Evolutionary conservation across 2,888 invertebrate species (phyloP), one percentile per base, ranked within the genome.

Genomic region (Chrysotoxum bicinctum): DNA sequence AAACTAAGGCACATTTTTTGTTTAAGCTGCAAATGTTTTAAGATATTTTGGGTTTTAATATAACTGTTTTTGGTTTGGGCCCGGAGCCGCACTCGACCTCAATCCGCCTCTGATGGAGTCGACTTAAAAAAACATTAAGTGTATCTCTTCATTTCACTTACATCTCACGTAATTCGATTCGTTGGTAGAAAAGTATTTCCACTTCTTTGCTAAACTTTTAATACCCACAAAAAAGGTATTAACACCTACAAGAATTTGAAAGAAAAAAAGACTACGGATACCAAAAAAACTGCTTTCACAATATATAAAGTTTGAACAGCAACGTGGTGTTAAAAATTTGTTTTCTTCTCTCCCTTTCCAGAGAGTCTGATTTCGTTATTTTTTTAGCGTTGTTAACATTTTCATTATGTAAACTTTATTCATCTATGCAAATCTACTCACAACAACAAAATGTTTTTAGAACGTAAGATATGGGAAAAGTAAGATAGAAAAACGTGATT

Each of bases 341-440:
- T 48, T 8, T 26, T 40, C 30, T 21, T 23, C 43, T n/a, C 16
- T 10, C 54, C 32, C 35, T 16, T 32, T 30, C 10, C 26, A 30
- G 12, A 26, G 14, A 37, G 19, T 52, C 21, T 45, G 60, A 30
- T 10, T 26, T 40, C 12, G 37, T 37, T n/a, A n/a, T n/a, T 50
- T 23, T 14, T 50, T 48, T 45, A 58, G 50, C 54, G 56, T 60
- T 66, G 85, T 77, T 85, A 85, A 85, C 81, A 76, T 85, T 85
- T 85, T 85, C 85, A 81, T 85, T 81, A 81, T 77, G 81, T 73
- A 81, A 85, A 85, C 85, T 85, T 85, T 85, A 81, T 80, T 85
- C 85, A 85, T 85, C 85, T 85, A 85, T 85, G 85, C 85, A 85
- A 85, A 85, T 81, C 85, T 81, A 80, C 84, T 85, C 68, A 81